Conservation (phyloP, 1,140 invertebrate genomes). For the Bombyx mandarina region DNA sequence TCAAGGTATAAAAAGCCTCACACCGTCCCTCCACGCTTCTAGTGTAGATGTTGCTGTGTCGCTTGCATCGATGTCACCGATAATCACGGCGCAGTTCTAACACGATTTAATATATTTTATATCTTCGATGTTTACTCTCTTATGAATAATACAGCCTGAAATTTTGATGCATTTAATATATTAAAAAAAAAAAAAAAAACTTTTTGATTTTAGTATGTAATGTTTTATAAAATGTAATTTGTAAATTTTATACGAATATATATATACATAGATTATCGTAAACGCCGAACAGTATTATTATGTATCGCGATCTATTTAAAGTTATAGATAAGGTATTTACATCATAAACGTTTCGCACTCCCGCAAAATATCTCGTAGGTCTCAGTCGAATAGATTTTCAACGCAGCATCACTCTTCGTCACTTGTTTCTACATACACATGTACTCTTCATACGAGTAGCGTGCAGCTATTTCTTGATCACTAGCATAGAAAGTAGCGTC, state of each 20-base stretch:
- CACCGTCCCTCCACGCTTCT: slow-evolving; percentile 58
- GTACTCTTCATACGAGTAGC: slow-evolving; percentile 1
- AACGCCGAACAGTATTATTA: slow-evolving; percentile 54
- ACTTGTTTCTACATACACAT: too few relatives aligned
- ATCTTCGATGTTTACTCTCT: slow-evolving; percentile 56
- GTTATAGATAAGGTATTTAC: too few relatives aligned
- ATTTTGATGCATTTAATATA: slow-evolving; percentile 66
- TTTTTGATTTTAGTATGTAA: slow-evolving; percentile 17
- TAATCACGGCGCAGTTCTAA: slow-evolving; percentile 25
- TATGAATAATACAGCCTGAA: slow-evolving; percentile 62
- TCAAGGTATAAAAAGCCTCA: slow-evolving; percentile 82
- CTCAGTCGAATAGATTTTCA: too few relatives aligned
- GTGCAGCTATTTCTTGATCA: slow-evolving; percentile 34
- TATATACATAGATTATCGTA: slow-evolving; percentile 18
- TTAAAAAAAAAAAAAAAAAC: slow-evolving; percentile 23
- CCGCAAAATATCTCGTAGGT: too few relatives aligned
- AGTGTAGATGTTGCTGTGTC: slow-evolving; percentile 59
- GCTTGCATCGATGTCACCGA: slow-evolving; percentile 37
- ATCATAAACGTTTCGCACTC: too few relatives aligned
- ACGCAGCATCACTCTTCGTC: too few relatives aligned
- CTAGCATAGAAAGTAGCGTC: slow-evolving; percentile 46
- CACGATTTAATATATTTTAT: slow-evolving; percentile 21
- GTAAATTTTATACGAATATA: slow-evolving; percentile 60
- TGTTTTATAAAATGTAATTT: slow-evolving; percentile 55
- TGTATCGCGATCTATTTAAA: too few relatives aligned